A percentile compares a stretch with the other conserved stretches of the same genome.
Conservation (phyloP, 2,888 invertebrate genomes). For the Pyralis farinalis region DNA sequence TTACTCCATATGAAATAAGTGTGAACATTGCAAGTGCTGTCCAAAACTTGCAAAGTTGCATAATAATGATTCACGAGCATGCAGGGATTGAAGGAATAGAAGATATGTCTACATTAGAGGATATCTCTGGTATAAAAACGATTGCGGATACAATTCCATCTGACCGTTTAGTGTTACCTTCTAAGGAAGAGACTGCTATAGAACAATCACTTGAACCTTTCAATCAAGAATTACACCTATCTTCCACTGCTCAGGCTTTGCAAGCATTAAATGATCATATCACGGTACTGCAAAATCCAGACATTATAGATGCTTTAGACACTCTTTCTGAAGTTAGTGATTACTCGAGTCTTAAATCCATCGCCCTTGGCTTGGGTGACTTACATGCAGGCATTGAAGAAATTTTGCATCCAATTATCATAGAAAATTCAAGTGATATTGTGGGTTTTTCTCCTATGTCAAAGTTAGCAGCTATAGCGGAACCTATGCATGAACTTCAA, state of each 20-base stretch:
- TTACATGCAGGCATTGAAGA: constrained; percentile 52
- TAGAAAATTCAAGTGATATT: constrained; percentile 51
- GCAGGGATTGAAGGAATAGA: constrained; percentile 65
- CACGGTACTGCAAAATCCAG: constrained; percentile 49
- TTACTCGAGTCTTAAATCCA: constrained; percentile 53
- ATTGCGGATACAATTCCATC: constrained; percentile 67
- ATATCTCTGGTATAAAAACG: constrained; percentile 80
- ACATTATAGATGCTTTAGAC: constrained; percentile 54
- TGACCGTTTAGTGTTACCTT: constrained; percentile 50
- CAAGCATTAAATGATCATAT: constrained; percentile 56
- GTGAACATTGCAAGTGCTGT: constrained; percentile 55
- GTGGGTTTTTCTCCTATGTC: constrained; percentile 33
- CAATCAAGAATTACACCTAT: constrained; percentile 27
- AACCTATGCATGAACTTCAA: constrained; percentile 59
- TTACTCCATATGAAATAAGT: constrained; percentile 40
- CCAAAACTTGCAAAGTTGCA: constrained; percentile 64
- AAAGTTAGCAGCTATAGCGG: constrained; percentile 52
- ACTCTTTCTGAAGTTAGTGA: constrained; percentile 57
- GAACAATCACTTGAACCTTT: constrained; percentile 32
- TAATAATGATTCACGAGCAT: constrained; percentile 71
- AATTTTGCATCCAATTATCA: constrained; percentile 53
- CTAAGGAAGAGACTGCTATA: constrained; percentile 38
- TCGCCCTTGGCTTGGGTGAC: constrained; percentile 45
- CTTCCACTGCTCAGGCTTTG: constrained; percentile 54
- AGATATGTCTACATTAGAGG: constrained; percentile 80